Conservation (phyloP, 2,888 invertebrate species). For the Euphydryas editha region DNA sequence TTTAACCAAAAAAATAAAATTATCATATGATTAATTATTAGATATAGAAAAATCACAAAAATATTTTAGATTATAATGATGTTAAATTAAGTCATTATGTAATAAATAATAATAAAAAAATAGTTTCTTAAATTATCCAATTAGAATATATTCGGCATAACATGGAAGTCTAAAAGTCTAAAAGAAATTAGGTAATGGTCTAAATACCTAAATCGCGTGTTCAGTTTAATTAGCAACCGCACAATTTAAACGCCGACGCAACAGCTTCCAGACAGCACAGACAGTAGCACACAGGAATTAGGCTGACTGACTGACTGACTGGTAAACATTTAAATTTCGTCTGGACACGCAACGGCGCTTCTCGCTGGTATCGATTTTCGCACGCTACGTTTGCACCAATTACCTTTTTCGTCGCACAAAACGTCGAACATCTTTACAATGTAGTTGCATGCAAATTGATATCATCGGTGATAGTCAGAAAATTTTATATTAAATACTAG, state of each 20-base stretch:
- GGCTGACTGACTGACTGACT: conserved; percentile 50
- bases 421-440: conserved; percentile 15
- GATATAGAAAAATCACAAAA: too few species aligned
- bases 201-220: conserved; percentile 56
- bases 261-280: conserved; percentile 76
- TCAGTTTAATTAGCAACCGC: conserved; percentile 53
- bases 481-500: not conserved
- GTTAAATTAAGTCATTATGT: not conserved
- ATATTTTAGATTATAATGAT: too few species aligned
- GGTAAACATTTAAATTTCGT: conserved; percentile 58
- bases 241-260: conserved; percentile 56
- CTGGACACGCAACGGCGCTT: conserved; percentile 59
- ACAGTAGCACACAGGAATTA: conserved; percentile 72
- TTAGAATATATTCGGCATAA: conserved; percentile 10
- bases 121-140: conserved; percentile 10
- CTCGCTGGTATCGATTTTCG: conserved; percentile 50
- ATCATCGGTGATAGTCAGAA: not conserved
- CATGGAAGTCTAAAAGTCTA: conserved; percentile 10
- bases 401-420: conserved; percentile 25
- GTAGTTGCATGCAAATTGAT: conserved; percentile 1
- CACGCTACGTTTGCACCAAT: conserved; percentile 45
- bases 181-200: conserved; percentile 19
- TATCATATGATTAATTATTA: too few species aligned
- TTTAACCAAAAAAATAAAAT: too few species aligned
- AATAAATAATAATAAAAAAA: not conserved